A percentile compares a stretch with the other conserved stretches of the same genome.
Evolutionary conservation across 2,888 invertebrate genomes (phyloP).

Genomic region (Phrixothrix hirtus): DNA sequence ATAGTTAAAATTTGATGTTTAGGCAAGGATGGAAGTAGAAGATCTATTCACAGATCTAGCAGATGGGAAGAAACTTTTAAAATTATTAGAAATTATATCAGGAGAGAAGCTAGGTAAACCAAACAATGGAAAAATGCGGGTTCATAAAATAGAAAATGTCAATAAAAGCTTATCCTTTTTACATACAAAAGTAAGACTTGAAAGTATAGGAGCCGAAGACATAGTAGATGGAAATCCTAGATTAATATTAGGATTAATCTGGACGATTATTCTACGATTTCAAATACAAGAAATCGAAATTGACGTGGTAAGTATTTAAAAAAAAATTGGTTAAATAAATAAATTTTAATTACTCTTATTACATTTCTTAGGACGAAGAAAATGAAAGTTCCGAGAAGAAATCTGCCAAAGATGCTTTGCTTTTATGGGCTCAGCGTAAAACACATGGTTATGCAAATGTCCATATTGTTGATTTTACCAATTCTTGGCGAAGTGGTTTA

Average conservation of each 20-base stretch:
- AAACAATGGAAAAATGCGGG: slow-evolving; percentile 93
- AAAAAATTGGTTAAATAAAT: no score
- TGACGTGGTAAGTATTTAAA: slow-evolving; percentile 74
- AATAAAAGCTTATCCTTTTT: slow-evolving; percentile 96
- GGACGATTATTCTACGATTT: slow-evolving; percentile 99
- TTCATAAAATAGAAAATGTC: slow-evolving; percentile 99
- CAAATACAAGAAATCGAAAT: slow-evolving; percentile 99
- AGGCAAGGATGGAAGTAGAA: slow-evolving; percentile 98
- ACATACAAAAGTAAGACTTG: slow-evolving; percentile 94
- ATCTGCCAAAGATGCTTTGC: slow-evolving; percentile 96
- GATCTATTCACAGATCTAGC: slow-evolving; percentile 95
- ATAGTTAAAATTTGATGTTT: slow-evolving; percentile 36
- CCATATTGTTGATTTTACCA: slow-evolving; percentile 86
- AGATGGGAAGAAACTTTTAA: slow-evolving; percentile 90
- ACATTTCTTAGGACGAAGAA: slow-evolving; percentile 78
- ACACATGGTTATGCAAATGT: slow-evolving; percentile 92
- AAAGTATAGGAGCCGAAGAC: slow-evolving; percentile 98
- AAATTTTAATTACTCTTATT: no score
- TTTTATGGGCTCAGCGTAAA: slow-evolving; percentile 98
- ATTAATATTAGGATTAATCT: slow-evolving; percentile 95
- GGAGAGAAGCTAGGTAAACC: slow-evolving; percentile 97
- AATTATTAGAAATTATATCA: slow-evolving; percentile 96
- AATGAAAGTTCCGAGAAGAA: slow-evolving; percentile 97
- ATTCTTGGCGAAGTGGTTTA: slow-evolving; percentile 94
- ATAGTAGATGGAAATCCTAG: slow-evolving; percentile 98